Conservation (phyloP, 2,113 vertebrate genomes). For the Catharus minimus region DNA sequence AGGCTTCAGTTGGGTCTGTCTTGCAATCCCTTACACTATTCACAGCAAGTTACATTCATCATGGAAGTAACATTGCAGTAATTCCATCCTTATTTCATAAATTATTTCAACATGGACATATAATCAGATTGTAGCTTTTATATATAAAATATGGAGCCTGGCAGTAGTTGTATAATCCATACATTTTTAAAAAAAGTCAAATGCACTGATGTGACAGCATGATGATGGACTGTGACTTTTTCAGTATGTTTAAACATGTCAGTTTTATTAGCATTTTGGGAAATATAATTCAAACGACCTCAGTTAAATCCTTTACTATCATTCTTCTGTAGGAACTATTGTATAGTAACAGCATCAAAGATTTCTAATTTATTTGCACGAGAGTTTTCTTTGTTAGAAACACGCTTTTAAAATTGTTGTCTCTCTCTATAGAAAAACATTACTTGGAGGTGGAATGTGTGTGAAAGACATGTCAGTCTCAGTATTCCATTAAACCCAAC, state of each 20-base stretch:
- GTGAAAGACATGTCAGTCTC: not conserved
- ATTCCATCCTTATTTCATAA: conserved; percentile 50
- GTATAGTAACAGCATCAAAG: not conserved
- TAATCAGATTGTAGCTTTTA: conserved; percentile 65
- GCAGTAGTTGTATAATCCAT: conserved; percentile 64
- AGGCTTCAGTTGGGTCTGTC: conserved; percentile 20
- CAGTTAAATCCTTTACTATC: conserved; percentile 25
- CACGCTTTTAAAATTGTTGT: not conserved
- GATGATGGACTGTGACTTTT: conserved; percentile 55
- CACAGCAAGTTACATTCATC: conserved; percentile 48
- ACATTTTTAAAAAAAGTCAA: conserved; percentile 45
- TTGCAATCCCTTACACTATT: not conserved
- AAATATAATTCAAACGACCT: conserved; percentile 16
- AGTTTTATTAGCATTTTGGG: conserved; percentile 62
- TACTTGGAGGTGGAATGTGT: not conserved
- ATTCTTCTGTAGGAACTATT: not conserved
- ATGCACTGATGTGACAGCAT: not conserved
- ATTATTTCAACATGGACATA: conserved; percentile 41
- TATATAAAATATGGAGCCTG: conserved; percentile 52
- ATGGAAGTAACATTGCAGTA: conserved; percentile 36
- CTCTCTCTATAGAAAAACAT: not conserved
- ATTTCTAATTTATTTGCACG: not conserved
- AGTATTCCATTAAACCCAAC: not conserved
- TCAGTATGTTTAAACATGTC: conserved; percentile 56
- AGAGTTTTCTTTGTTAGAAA: conserved; percentile 3